Evolutionary conservation across 2,113 vertebrate species (phyloP).

Genomic region (Hippoglossus stenolepis): DNA sequence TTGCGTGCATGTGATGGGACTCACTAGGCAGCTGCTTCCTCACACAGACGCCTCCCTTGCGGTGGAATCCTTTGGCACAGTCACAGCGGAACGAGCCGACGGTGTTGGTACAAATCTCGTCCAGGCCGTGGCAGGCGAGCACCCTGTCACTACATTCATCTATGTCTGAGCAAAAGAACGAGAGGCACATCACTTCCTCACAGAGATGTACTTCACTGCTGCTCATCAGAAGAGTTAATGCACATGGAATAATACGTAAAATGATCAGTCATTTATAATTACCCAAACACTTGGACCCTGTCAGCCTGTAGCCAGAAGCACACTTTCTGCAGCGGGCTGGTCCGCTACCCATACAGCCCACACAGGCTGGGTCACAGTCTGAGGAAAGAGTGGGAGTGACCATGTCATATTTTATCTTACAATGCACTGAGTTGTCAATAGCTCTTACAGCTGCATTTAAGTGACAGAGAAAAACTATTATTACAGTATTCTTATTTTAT

Average conservation of each 20-base stretch:
- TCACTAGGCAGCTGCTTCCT: slow-evolving; percentile 85
- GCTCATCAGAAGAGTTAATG: neutral
- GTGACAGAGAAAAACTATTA: neutral
- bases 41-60: slow-evolving; percentile 80
- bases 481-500: too few relatives aligned
- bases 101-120: slow-evolving; percentile 89
- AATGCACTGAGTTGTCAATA: neutral
- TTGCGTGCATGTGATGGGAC: slow-evolving; percentile 8
- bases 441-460: too few relatives aligned
- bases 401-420: neutral
- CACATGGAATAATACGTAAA: neutral
- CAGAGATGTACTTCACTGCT: neutral
- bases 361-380: slow-evolving; percentile 92
- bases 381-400: slow-evolving; percentile 19
- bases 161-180: slow-evolving; percentile 80
- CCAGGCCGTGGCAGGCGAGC: slow-evolving; percentile 83
- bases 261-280: slow-evolving; percentile 30
- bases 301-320: slow-evolving; percentile 89
- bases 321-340: slow-evolving; percentile 93
- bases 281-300: slow-evolving; percentile 93
- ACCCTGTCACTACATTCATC: slow-evolving; percentile 88
- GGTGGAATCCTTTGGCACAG: slow-evolving; percentile 85
- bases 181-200: neutral
- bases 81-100: slow-evolving; percentile 89
- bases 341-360: slow-evolving; percentile 92